phyloP scores from a whole-genome alignment of 2,113 vertebrate species.

The Grantiella picta region DNA sequence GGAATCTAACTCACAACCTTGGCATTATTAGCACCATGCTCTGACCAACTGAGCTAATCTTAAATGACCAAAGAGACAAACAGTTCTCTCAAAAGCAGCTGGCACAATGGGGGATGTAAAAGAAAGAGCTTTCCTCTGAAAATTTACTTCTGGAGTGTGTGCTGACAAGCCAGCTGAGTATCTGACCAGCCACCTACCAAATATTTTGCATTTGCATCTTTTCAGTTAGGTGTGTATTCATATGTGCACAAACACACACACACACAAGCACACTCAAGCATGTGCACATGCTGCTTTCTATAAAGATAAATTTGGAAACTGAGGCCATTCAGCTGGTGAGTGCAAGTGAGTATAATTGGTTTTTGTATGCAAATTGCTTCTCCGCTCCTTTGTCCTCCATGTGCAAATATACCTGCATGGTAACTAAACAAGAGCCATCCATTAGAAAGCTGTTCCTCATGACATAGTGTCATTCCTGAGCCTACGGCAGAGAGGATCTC shows the following conservation, averaged over 20 bases:
- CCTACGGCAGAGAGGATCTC: background rate
- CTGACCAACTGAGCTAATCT: background rate
- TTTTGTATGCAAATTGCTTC: background rate
- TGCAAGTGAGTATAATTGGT: background rate
- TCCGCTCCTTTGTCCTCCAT: background rate
- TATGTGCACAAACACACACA: background rate
- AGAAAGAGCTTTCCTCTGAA: background rate
- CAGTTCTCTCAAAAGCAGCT: background rate
- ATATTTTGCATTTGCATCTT: background rate
- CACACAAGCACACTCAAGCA: background rate
- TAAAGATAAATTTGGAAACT: background rate
- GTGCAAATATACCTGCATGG: background rate
- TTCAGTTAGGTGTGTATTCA: background rate
- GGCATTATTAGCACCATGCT: background rate
- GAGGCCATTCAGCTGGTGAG: background rate
- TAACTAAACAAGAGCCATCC: background rate
- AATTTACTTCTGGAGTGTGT: background rate
- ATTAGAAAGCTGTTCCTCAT: background rate
- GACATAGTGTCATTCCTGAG: background rate
- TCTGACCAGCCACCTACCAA: no score
- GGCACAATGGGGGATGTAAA: accelerated
- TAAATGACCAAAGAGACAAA: background rate
- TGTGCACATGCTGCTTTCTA: background rate
- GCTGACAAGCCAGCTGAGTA: background rate
- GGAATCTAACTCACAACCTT: background rate